phyloP scores from a whole-genome alignment of 2,113 vertebrate species.

The Nothoprocta perdicaria region DNA sequence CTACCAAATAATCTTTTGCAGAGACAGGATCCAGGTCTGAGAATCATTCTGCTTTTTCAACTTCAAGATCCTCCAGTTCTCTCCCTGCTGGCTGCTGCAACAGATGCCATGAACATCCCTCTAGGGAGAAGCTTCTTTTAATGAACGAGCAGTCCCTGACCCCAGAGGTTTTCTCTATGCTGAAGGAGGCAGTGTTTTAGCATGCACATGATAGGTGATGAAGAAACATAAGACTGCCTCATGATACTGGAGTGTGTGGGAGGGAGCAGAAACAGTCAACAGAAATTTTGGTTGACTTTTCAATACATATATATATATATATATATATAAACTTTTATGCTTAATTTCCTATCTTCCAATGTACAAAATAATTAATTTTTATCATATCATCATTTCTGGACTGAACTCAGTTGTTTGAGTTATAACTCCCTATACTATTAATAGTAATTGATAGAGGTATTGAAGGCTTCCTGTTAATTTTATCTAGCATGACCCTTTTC shows the following conservation, averaged over 20 bases:
- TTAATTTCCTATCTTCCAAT: background rate
- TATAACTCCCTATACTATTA: background rate
- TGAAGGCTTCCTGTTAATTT: background rate
- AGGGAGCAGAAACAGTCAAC: background rate
- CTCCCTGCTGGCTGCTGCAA: background rate
- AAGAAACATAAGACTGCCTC: background rate
- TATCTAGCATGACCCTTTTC: background rate
- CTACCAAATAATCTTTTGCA: background rate
- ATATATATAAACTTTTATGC: background rate
- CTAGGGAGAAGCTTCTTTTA: background rate
- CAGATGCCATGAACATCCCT: background rate
- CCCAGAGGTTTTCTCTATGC: background rate
- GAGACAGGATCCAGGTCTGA: background rate
- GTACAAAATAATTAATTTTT: background rate
- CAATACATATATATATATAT: background rate
- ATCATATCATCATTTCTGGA: background rate
- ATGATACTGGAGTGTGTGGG: background rate
- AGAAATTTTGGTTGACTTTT: background rate
- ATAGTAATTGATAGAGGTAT: too few relatives aligned
- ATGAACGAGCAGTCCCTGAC: background rate
- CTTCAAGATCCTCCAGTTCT: background rate
- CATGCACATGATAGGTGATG: background rate
- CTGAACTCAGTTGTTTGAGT: background rate
- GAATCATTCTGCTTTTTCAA: background rate
- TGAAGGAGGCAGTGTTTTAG: background rate